Conservation (phyloP, 2,888 invertebrate genomes). For the Lamellibrachia satsuma region DNA sequence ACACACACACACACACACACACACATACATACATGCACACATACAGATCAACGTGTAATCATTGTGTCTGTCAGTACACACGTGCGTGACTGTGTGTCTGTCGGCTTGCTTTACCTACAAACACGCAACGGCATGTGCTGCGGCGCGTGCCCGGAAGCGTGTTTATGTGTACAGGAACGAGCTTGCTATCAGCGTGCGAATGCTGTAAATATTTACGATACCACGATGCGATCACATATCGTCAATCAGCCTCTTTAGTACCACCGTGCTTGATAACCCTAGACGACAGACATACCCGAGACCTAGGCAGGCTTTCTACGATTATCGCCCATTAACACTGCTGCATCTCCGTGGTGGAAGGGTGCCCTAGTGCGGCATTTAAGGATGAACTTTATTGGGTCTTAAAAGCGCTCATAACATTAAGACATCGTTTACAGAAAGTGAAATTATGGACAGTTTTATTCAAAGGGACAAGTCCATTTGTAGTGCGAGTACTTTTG, state of each 20-base stretch:
- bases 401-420: not conserved
- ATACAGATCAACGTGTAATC: not conserved
- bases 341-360: not conserved
- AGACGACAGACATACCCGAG: not conserved
- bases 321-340: not conserved
- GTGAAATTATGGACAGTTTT: not conserved
- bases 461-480: not conserved
- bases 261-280: not conserved
- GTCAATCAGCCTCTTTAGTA: not conserved
- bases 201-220: conserved; percentile 4
- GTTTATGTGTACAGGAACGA: conserved; percentile 4
- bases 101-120: not conserved
- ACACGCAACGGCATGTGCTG: not conserved
- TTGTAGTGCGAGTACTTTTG: not conserved
- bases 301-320: not conserved
- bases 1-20: not conserved
- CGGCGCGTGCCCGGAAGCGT: not conserved
- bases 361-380: not conserved
- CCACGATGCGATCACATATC: not conserved
- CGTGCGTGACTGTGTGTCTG: not conserved
- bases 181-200: not conserved
- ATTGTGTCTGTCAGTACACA: not conserved
- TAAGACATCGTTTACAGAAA: not conserved
- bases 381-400: not conserved
- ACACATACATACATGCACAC: not conserved